Percentiles rank a stretch among this genome's conserved stretches.
These are phyloP conservation scores for Eilema sororculum DNA, from an alignment of 2,888 invertebrate genomes.

Conservation along the genomic window DNA sequence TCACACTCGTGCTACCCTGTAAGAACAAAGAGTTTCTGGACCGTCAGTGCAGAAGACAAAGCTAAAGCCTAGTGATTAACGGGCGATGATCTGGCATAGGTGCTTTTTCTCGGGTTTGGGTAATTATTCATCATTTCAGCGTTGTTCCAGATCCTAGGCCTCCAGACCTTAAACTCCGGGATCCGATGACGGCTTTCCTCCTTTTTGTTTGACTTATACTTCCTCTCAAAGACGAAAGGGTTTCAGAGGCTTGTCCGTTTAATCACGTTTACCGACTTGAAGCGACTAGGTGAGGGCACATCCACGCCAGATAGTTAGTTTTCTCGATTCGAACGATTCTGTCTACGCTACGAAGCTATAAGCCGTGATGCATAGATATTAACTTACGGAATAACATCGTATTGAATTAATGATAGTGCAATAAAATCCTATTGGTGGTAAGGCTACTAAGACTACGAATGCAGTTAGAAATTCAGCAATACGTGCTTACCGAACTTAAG, in stretches of 20 bases:
- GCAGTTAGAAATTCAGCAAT: conserved; percentile 2
- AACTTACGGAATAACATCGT: neutral
- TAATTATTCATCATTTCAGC: no score
- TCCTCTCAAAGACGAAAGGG: neutral
- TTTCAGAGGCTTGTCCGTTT: neutral
- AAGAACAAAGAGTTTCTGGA: no score
- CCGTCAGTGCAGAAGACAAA: no score
- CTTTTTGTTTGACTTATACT: neutral
- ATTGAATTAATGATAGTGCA: neutral
- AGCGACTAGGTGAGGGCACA: neutral
- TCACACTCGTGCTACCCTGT: no score
- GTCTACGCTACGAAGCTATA: neutral
- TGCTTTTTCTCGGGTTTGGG: no score
- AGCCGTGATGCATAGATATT: neutral
- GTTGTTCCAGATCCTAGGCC: no score
- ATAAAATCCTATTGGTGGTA: neutral
- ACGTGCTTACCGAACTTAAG: conserved; percentile 12
- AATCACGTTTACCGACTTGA: neutral
- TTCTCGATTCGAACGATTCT: neutral
- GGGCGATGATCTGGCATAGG: no score
- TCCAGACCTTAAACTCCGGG: no score
- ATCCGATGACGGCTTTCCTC: neutral
- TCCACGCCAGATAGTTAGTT: neutral
- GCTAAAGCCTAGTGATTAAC: no score
- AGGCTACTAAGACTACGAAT: neutral